Evolutionary conservation across 2,113 vertebrate species (phyloP), one percentile per base, ranked within the genome.

Genomic region (Melanostigma gelatinosum): DNA sequence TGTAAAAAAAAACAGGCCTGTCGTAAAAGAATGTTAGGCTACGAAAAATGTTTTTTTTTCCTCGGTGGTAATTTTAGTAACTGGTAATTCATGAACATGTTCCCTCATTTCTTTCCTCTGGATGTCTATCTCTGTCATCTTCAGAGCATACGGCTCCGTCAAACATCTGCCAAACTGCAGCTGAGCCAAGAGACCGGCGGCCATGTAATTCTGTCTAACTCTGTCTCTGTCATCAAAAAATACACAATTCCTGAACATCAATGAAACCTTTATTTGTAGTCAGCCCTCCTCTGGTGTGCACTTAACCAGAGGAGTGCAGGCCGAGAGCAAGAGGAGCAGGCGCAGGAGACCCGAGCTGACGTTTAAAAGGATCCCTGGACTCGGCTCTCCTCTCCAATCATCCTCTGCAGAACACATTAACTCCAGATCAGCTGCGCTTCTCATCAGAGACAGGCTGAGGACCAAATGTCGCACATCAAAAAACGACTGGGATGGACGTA

Each of bases 391-490:
- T 87, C 76, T 9, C 68, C 82, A 65, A 69, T 71, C 80, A 69
- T 71, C 80, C 57, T 92, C 93, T 94, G 92, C 85, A 86, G 83
- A 89, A 90, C 27, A 22, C 87, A 91, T 94, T 87, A 92, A 67
- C 71, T 36, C 70, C 48, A 20, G 48, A 89, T 94, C 91, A 91
- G 85, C 92, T 94, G 93, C 6, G 72, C 50, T 93, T 94, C 89
- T 93, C 92, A 93, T 94, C 87, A 88, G 65, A 84, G 55, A 44
- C 75, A 11, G 83, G 78, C 89, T 27, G 67, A 79, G 52, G 50
- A 80, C 84, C 88, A 85, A 90, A 85, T 82, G 79, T 84, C 87
- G 71, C 82, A 77, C 85, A 81, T 84, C 58, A 72, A 68, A 79
- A 79, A 70, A 61, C 24, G 18, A 52, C 72, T n/a, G 27, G 62